Evolutionary conservation across 1,140 invertebrate genomes (phyloP).

Genomic region (Aricia agestis): DNA sequence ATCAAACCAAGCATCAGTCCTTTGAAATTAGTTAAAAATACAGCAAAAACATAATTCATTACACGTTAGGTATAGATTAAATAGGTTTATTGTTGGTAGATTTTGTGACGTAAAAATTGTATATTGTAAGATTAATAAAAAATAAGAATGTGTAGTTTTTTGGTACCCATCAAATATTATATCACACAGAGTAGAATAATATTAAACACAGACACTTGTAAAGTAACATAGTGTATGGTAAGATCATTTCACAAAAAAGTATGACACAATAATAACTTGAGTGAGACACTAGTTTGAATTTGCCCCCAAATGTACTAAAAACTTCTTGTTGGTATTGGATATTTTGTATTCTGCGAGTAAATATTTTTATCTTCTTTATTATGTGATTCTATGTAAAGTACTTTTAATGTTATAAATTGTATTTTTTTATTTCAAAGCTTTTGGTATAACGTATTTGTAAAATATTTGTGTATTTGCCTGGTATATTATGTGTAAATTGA

Average conservation of each 20-base stretch:
- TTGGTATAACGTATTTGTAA: not conserved
- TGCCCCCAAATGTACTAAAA: not conserved
- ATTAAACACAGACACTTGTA: not conserved
- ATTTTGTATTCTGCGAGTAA: constrained; percentile 32
- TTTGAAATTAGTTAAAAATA: too few relatives aligned
- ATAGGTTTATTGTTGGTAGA: not conserved
- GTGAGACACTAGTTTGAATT: not conserved
- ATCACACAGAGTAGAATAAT: not conserved
- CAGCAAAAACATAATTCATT: too few relatives aligned
- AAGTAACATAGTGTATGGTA: not conserved
- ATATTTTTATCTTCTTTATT: not conserved
- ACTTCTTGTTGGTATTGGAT: constrained; percentile 38
- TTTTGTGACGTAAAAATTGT: not conserved
- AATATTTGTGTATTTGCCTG: constrained; percentile 19
- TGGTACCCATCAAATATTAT: not conserved
- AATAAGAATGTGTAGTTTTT: not conserved
- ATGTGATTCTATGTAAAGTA: constrained; percentile 17
- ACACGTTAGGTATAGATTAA: too few relatives aligned
- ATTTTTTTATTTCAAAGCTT: not conserved
- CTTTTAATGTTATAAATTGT: constrained; percentile 4
- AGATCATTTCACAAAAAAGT: not conserved
- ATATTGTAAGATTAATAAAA: not conserved
- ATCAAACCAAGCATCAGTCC: too few relatives aligned
- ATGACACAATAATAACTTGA: not conserved
- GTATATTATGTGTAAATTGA: constrained; percentile 17